Evolutionary conservation across 2,113 vertebrate species (phyloP), one percentile per base, ranked within the genome.

Genomic region (Pheucticus melanocephalus): DNA sequence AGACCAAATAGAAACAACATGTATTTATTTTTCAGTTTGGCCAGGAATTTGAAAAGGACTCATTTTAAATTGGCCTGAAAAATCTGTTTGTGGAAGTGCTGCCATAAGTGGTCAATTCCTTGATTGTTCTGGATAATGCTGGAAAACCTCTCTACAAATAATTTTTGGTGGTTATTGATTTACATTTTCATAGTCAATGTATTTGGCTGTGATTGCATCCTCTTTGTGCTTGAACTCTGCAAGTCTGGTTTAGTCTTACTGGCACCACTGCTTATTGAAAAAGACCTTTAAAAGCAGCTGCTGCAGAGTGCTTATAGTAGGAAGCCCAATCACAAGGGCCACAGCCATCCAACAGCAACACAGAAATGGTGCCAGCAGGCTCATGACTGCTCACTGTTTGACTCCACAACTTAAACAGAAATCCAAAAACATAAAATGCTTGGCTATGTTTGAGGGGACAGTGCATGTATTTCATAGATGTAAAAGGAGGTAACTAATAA

Each of bases 261-360:
- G 68, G 63, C 73, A 85, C 39, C 65, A 54, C 25, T 61, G 12
- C 73, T 60, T 71, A 25, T 57, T 47, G 84, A 93, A 94, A 94
- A 85, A 69, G 59, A 85, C 61, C 39, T 95, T 82, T 84, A 85
- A 77, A 95, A 85, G 65, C 50, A 92, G 45, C 70, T 94, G 53
- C 82, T 68, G 37, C 56, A n/a, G 72, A 54, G 31, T 65, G 59
- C 84, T 92, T 85, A 12, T 15, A 24, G 12, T 24, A 57, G 70
- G 81, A 91, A 95, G 81, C 45, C 48, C 70, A 57, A 45, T 85
- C 75, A 63, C 50, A 85, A 91, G 81, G 82, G 47, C 54, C 22
- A 47, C 63, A 59, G 81, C 70, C 66, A 25, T 94, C 81, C 92
- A 95, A 95, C 23, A 95, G 53, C 57, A 91, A 92, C 89, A 94